A percentile compares a stretch with the other conserved stretches of the same genome.
Conservation (phyloP, 2,797 vertebrate genomes). For the Hemibagrus guttatus region DNA sequence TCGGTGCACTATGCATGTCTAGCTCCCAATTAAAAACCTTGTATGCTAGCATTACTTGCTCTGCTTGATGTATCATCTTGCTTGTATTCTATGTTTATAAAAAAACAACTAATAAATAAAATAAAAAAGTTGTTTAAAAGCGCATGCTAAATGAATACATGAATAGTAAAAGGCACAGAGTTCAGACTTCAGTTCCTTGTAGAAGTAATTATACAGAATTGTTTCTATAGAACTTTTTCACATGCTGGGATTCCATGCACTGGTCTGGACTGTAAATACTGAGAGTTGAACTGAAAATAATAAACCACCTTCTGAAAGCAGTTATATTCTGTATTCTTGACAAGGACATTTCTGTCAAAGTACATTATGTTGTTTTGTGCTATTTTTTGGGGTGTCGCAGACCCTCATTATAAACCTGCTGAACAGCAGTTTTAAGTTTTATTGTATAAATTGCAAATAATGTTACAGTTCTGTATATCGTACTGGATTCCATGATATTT, state of each 20-base stretch:
- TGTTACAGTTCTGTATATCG: not conserved
- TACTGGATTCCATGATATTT: not conserved
- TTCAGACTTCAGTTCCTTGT: not conserved
- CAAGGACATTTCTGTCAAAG: not conserved
- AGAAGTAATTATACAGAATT: not conserved
- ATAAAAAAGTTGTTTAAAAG: too few relatives aligned
- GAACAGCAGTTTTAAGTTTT: not conserved
- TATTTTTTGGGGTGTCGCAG: too few relatives aligned
- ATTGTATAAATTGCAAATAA: not conserved
- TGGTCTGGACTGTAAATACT: not conserved
- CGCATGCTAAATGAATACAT: too few relatives aligned
- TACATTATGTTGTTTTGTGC: not conserved
- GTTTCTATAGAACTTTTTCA: not conserved
- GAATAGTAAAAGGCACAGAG: not conserved
- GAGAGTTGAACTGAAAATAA: not conserved
- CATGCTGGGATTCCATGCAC: not conserved
- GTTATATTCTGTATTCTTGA: not conserved
- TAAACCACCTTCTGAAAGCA: not conserved
- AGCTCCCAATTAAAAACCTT: too few relatives aligned
- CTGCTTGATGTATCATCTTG: too few relatives aligned
- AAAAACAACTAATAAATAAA: too few relatives aligned
- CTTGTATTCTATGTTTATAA: too few relatives aligned
- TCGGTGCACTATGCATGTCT: too few relatives aligned
- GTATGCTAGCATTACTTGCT: too few relatives aligned
- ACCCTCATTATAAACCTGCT: not conserved